Conservation (phyloP, 2,113 vertebrate genomes). For the Zosterops hypoxanthus region DNA sequence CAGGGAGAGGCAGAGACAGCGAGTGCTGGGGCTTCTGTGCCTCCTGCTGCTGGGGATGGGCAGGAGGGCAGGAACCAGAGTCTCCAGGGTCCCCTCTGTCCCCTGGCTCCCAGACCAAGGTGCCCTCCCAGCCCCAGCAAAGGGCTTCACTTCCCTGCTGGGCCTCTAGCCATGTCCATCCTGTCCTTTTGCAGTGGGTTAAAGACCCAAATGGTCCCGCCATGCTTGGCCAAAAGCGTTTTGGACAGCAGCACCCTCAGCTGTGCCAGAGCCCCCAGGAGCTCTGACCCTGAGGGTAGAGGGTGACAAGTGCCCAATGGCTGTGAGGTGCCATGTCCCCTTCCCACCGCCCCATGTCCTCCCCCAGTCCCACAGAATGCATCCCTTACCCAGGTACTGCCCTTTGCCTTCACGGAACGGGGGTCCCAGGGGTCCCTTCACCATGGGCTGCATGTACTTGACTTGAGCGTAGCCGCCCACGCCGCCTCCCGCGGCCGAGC, state of each 20-base stretch:
- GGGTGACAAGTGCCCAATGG: fast-evolving
- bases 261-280: not conserved
- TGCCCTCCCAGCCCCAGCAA: not conserved
- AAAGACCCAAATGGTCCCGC: not conserved
- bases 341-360: fast-evolving
- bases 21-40: not conserved
- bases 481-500: constrained; percentile 74
- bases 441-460: constrained; percentile 97
- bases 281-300: not conserved
- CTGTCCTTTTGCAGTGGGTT: not conserved
- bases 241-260: not conserved
- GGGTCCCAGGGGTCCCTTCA: constrained; percentile 95
- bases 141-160: not conserved
- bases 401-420: constrained; percentile 98
- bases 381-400: constrained; percentile 91
- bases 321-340: not conserved
- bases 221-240: not conserved
- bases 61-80: not conserved
- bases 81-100: not conserved
- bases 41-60: not conserved
- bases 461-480: constrained; percentile 86
- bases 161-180: not conserved
- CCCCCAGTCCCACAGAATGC: fast-evolving
- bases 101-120: not conserved
- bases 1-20: fast-evolving